Evolutionary conservation across 2,888 invertebrate species (phyloP).

Genomic region (Celastrina argiolus): DNA sequence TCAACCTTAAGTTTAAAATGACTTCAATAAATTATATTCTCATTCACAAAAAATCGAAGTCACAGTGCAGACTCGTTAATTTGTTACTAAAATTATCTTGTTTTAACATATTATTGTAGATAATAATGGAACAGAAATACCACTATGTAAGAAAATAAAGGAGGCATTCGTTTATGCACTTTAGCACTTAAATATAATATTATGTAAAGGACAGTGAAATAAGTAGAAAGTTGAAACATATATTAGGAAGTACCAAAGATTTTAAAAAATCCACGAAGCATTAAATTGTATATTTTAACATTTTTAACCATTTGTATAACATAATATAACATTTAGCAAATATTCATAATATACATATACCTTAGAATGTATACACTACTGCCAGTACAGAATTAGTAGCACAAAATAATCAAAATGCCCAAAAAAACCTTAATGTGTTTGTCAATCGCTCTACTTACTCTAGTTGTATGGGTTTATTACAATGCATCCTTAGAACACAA

Average conservation of each 20-base stretch:
- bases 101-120: background rate
- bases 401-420: constrained; percentile 35
- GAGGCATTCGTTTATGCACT: background rate
- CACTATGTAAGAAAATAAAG: background rate
- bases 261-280: background rate
- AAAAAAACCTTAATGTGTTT: constrained; percentile 37
- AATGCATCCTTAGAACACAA: constrained; percentile 45
- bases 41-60: background rate
- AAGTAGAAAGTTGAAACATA: too few relatives aligned
- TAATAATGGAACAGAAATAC: background rate
- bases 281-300: too few relatives aligned
- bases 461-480: constrained; percentile 55
- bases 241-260: background rate
- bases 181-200: too few relatives aligned
- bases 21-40: background rate
- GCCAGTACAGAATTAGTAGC: background rate
- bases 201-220: too few relatives aligned
- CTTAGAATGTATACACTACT: background rate
- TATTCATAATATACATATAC: background rate
- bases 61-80: background rate
- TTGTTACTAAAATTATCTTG: background rate
- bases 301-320: too few relatives aligned
- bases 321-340: background rate
- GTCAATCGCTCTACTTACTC: constrained; percentile 39
- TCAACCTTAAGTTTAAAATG: background rate